These are phyloP conservation scores for Catocala nupta DNA, from an alignment of 2,888 invertebrate species.

Conservation along the genomic window DNA sequence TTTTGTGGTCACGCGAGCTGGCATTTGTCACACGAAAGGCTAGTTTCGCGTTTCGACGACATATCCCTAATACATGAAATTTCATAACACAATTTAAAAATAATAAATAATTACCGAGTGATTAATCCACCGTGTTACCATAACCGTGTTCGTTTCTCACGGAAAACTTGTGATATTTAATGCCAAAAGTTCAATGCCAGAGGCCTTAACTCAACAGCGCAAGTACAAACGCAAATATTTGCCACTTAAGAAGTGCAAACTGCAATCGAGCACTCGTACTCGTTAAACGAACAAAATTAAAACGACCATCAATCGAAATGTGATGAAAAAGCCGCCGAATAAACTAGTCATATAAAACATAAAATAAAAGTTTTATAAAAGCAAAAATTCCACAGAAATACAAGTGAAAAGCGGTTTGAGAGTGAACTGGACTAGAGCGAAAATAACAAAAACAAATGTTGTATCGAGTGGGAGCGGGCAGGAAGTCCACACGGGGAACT, in stretches of 20 bases:
- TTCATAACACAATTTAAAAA: conserved; percentile 18
- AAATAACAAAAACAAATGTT: conserved; percentile 67
- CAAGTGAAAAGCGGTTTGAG: conserved; percentile 64
- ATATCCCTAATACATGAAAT: conserved; percentile 19
- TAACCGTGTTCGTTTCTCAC: conserved; percentile 25
- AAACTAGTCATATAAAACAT: conserved; percentile 60
- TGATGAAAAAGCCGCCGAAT: conserved; percentile 54
- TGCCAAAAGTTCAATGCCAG: conserved; percentile 48
- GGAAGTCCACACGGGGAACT: conserved; percentile 72
- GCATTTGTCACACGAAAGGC: conserved; percentile 60
- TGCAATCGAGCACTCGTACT: conserved; percentile 41
- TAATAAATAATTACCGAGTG: conserved; percentile 16
- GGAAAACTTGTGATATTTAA: conserved; percentile 42
- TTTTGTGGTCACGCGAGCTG: conserved; percentile 59
- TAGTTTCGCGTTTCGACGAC: conserved; percentile 27
- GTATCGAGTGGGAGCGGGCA: conserved; percentile 62
- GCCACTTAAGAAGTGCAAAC: conserved; percentile 46
- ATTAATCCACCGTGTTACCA: conserved; percentile 28
- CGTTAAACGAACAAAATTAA: conserved; percentile 48
- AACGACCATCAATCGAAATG: conserved; percentile 49
- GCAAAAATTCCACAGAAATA: conserved; percentile 60
- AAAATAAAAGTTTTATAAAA: conserved; percentile 51
- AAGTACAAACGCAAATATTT: conserved; percentile 35
- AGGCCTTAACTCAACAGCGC: conserved; percentile 19
- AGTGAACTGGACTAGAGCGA: conserved; percentile 61